Evolutionary conservation across 2,888 invertebrate genomes (phyloP), one percentile per base, ranked within the genome.

Genomic region (Ochropleura leucogaster): DNA sequence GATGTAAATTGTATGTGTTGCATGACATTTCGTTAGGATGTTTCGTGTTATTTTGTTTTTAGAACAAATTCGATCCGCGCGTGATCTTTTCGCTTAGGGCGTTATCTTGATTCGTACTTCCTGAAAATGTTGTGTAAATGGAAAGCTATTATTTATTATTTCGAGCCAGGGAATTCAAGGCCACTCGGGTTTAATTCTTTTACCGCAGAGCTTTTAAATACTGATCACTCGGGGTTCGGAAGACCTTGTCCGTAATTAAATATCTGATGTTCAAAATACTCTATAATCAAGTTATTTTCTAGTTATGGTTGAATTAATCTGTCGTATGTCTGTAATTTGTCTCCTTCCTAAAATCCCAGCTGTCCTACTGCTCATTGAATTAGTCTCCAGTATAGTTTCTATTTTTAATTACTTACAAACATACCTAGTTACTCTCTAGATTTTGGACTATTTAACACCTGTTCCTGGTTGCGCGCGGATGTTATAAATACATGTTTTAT

Each of bases 11-110:
- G 16, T 64, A 53, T 57, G 70, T 85, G 77, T 77, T 87, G 88
- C 88, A 88, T 89, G 89, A 73, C 9, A 69, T 70, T 81, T 76
- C 63, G 60, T 68, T 75, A 85, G 67, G 77, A 69, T 72, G 20
- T 66, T 68, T 59, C 44, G 44, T 84, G 20, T 66, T 68, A 49
- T 69, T 51, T n/a, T 53, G n/a, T 68, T 69, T 68, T 57, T 59
- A 42, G 62, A 69, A 73, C 30, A 42, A 55, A 62, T 59, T 16
- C 42, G 42, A 64, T 70, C 69, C 71, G 71, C 46, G 72, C 68
- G 68, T 66, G n/a, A 60, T 74, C 67, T 42, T 70, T 47, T 66
- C 42, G 7, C 42, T 20, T 51, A 44, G 57, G 30, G 47, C 20
- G 40, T 59, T 59, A 14, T 16, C 30, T 40, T 40, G 16, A 59